A percentile compares a stretch with the other conserved stretches of the same genome.
These are phyloP conservation scores for Apantesis nais DNA, from an alignment of 2,888 invertebrate species.

Conservation along the genomic window DNA sequence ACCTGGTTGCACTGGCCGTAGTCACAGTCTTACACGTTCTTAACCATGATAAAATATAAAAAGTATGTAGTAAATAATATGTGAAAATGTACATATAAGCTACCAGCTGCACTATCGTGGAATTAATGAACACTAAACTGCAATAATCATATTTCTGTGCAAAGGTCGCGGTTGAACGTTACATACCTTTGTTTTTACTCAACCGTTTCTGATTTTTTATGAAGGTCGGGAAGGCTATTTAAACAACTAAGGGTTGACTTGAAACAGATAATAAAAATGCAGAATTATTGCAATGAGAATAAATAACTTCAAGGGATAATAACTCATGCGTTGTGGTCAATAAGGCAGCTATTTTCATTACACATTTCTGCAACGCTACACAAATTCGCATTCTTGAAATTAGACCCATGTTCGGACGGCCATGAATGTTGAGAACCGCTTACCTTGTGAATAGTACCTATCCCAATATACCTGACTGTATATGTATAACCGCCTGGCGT, in stretches of 20 bases:
- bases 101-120: slow-evolving; percentile 6
- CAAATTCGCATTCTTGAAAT: no score
- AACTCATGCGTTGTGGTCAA: no score
- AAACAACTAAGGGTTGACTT: neutral
- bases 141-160: slow-evolving; percentile 28
- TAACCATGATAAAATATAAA: neutral
- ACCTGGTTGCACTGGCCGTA: neutral
- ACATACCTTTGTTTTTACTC: slow-evolving; percentile 62
- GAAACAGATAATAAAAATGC: neutral
- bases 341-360: no score
- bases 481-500: no score
- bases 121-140: slow-evolving; percentile 14
- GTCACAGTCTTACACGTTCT: neutral
- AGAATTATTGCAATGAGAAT: no score
- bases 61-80: neutral
- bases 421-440: no score
- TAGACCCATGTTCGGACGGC: no score
- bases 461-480: no score
- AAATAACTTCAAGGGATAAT: no score
- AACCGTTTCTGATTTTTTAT: slow-evolving; percentile 32
- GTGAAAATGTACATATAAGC: neutral
- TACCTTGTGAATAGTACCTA: no score
- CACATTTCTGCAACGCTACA: no score
- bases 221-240: slow-evolving; percentile 23
- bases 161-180: slow-evolving; percentile 65